Base-by-base conservation (phyloP, 2,888 invertebrate species). In the Isotomurus palustris region DNA sequence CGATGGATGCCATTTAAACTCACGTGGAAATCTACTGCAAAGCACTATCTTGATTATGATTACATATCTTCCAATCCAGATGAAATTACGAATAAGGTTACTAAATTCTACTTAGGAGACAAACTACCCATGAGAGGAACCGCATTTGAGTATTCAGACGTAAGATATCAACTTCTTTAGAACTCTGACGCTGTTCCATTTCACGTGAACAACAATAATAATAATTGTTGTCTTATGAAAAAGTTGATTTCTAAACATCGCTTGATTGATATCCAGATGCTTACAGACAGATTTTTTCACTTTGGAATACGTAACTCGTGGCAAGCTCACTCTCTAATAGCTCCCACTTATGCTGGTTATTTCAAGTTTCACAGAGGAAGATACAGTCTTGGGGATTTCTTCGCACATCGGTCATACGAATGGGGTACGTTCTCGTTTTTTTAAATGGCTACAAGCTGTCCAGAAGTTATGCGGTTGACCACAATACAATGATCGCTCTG, bases 221-320 rank as follows among this genome's bases (percentile, higher is more conserved):
- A 32, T 32, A 32, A 32, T 32, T 17, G 8, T 6, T 24, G 5
- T 21, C 14, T 43, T 43, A 14, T 43, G 3, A 14, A 43, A 3
- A 21, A 40, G 8, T 10, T 29, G 29, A 48, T 4, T 6, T 36
- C 12, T 38, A n/a, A n/a, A n/a, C n/a, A n/a, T n/a, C n/a, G n/a
- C n/a, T n/a, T n/a, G n/a, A n/a, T n/a, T n/a, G n/a, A n/a, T 47
- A 49, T 49, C n/a, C 21, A 68, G 66, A 64, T 68, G 58, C 24
- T 60, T 1, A 35, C 61, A 12, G 68, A 70, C 40, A 52, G 70
- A 32, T 64, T 58, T 8, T 65, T 70, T 35, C 36, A 55, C 1
- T 45, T 58, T 44, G 70, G 67, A 22, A 52, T 54, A 32, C 27
- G 63, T 19, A 60, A 54, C 32, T 65, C 62, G 2, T 3, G 68